These are phyloP conservation scores for Ascaphus truei DNA, from an alignment of 2,113 vertebrate genomes.

Conservation along the genomic window DNA sequence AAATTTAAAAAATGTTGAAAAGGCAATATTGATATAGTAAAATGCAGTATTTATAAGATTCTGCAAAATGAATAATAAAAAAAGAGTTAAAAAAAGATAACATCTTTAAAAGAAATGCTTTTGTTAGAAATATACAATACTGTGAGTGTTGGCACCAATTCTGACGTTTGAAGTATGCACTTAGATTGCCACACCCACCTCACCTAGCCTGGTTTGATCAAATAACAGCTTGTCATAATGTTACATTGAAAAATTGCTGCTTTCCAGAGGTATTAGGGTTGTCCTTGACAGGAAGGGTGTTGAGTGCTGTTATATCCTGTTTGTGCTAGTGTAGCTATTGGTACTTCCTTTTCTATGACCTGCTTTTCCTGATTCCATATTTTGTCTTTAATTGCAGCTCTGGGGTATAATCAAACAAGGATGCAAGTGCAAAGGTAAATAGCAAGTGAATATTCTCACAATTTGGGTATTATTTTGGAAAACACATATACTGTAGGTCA, in stretches of 20 bases:
- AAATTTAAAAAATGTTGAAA: conserved; percentile 27
- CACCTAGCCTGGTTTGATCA: too few relatives aligned
- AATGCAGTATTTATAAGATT: too few relatives aligned
- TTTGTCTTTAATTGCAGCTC: conserved; percentile 77
- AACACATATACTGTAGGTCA: too few relatives aligned
- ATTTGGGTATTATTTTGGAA: background rate
- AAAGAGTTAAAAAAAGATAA: conserved; percentile 35
- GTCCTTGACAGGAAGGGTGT: conserved; percentile 73
- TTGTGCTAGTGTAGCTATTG: conserved; percentile 56
- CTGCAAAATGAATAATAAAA: too few relatives aligned
- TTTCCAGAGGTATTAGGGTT: conserved; percentile 33
- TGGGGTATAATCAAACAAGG: conserved; percentile 99
- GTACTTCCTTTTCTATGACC: conserved; percentile 54
- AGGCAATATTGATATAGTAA: conserved; percentile 47
- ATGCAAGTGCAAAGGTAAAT: conserved; percentile 96
- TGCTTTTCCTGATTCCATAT: conserved; percentile 50
- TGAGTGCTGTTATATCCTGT: conserved; percentile 72
- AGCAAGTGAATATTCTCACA: conserved; percentile 26
- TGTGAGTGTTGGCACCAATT: too few relatives aligned
- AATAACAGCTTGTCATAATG: too few relatives aligned
- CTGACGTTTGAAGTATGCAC: too few relatives aligned
- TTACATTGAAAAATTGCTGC: conserved; percentile 18
- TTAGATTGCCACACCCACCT: too few relatives aligned
- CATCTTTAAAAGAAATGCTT: too few relatives aligned
- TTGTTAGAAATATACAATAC: too few relatives aligned